A percentile compares a stretch with the other conserved stretches of the same genome.
Evolutionary conservation across 2,888 invertebrate species (phyloP).

Genomic region (Acrobasis consociella): DNA sequence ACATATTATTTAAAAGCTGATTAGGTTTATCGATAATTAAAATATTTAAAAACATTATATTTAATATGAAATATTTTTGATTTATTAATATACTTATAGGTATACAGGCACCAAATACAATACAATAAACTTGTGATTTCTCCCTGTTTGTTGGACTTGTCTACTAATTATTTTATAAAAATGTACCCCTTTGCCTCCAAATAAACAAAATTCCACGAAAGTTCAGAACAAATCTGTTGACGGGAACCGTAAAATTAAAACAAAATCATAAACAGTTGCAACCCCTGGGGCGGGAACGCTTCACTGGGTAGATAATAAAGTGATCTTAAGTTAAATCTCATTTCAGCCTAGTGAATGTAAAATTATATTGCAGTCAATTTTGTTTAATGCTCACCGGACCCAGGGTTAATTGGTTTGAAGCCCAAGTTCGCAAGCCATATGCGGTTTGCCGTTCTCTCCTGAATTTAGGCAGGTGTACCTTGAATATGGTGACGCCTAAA

Average conservation of each 20-base stretch:
- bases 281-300: conserved; percentile 7
- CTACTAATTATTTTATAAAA: no score
- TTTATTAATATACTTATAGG: no score
- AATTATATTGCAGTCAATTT: conserved; percentile 71
- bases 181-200: not conserved
- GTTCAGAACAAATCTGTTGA: conserved; percentile 22
- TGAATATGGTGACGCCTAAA: not conserved
- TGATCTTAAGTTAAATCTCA: conserved; percentile 47
- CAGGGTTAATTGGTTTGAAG: conserved; percentile 64
- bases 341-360: conserved; percentile 52
- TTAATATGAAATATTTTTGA: no score
- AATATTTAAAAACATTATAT: no score
- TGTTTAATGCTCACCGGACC: conserved; percentile 55
- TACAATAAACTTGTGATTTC: no score
- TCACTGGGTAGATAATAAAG: conserved; percentile 31
- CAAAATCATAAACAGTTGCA: conserved; percentile 17
- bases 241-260: conserved; percentile 14
- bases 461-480: conserved; percentile 13
- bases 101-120: no score
- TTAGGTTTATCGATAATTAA: no score
- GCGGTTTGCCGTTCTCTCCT: conserved; percentile 26
- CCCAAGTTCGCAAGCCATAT: conserved; percentile 62
- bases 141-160: no score
- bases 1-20: no score
- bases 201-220: conserved; percentile 5